Conservation (phyloP, 2,797 vertebrate species). For the Neosilurus mollespiculum region DNA sequence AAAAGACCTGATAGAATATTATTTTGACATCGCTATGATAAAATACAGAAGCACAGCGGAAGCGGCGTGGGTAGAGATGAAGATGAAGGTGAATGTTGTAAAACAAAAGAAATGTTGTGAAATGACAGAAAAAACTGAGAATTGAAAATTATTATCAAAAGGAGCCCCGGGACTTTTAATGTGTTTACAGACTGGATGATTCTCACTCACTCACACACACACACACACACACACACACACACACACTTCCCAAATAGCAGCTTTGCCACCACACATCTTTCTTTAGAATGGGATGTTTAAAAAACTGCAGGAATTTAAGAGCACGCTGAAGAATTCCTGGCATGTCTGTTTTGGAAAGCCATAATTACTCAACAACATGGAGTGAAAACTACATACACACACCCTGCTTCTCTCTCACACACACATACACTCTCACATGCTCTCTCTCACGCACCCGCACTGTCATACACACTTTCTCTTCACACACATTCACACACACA, state of each 20-base stretch:
- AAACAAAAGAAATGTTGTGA: background rate
- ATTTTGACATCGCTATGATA: background rate
- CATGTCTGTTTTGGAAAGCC: conserved; percentile 65
- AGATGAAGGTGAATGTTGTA: background rate
- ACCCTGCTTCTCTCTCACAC: background rate
- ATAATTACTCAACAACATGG: conserved; percentile 53
- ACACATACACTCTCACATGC: background rate
- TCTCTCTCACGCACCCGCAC: background rate
- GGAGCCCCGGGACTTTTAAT: background rate
- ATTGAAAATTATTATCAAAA: background rate
- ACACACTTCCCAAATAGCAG: conserved; percentile 18
- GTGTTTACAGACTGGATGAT: background rate
- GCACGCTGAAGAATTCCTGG: conserved; percentile 75
- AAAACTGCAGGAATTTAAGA: conserved; percentile 64
- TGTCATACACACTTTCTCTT: too few relatives aligned
- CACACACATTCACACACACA: background rate
- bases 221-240: conserved; percentile 22
- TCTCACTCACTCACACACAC: conserved; percentile 15
- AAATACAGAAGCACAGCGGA: background rate
- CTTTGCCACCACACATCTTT: conserved; percentile 17
- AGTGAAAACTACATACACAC: conserved; percentile 31
- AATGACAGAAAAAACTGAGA: background rate
- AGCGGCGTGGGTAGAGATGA: background rate
- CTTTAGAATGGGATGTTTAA: conserved; percentile 38
- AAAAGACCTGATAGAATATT: background rate